These are phyloP conservation scores for Harpalus rubripes DNA, from an alignment of 2,888 invertebrate species.

Conservation along the genomic window DNA sequence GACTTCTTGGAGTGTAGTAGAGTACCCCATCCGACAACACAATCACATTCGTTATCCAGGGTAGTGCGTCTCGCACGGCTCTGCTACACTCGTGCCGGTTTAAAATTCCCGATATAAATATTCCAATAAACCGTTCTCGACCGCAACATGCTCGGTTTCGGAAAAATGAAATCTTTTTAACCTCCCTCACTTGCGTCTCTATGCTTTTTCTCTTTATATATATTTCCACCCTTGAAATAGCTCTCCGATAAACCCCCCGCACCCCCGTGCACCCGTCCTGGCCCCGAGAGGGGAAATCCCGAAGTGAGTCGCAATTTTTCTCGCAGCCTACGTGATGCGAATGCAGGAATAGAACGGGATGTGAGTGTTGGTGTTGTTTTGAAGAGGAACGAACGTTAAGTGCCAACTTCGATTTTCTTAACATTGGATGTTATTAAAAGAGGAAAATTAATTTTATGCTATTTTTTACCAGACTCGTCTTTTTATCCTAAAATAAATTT, in stretches of 20 bases:
- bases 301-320: conserved; percentile 78
- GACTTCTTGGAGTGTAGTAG: neutral
- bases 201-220: conserved; percentile 73
- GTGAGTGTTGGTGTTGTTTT: conserved; percentile 73
- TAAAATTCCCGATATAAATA: conserved; percentile 75
- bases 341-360: conserved; percentile 72
- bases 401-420: conserved; percentile 66
- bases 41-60: conserved; percentile 48
- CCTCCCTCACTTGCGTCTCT: conserved; percentile 72
- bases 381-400: conserved; percentile 70
- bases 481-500: conserved; percentile 9
- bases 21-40: conserved; percentile 12
- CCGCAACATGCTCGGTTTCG: conserved; percentile 77
- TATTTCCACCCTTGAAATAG: conserved; percentile 76
- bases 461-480: neutral
- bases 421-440: conserved; percentile 28
- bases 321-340: conserved; percentile 77
- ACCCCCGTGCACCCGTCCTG: conserved; percentile 67
- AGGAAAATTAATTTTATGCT: conserved; percentile 26
- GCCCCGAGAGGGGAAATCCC: conserved; percentile 73
- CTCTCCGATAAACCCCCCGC: conserved; percentile 75
- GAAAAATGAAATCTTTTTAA: conserved; percentile 77
- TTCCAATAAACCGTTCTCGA: conserved; percentile 74
- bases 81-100: conserved; percentile 42
- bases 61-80: conserved; percentile 13